phyloP scores from a whole-genome alignment of 2,113 vertebrate genomes.

The Serilophus lunatus region DNA sequence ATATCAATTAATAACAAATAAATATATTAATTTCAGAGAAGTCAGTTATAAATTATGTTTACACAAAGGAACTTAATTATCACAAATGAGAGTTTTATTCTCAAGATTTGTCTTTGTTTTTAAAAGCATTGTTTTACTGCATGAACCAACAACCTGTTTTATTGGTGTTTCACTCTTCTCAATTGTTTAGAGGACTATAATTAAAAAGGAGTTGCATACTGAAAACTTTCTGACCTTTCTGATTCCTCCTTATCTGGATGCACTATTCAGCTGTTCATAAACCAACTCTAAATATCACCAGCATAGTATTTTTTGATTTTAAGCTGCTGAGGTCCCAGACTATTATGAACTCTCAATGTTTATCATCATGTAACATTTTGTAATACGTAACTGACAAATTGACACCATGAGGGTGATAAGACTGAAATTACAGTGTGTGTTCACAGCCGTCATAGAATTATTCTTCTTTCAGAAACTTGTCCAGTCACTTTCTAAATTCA shows the following conservation, averaged over 20 bases:
- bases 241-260: neutral
- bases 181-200: neutral
- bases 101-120: neutral
- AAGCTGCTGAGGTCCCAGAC: neutral
- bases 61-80: neutral
- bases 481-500: neutral
- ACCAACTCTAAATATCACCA: neutral
- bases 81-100: neutral
- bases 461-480: neutral
- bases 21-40: neutral
- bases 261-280: neutral
- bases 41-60: neutral
- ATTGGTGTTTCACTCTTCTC: neutral
- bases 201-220: neutral
- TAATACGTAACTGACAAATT: neutral
- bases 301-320: neutral
- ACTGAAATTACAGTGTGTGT: neutral
- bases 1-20: neutral
- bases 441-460: neutral
- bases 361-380: neutral
- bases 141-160: neutral
- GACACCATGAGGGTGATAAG: neutral
- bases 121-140: neutral
- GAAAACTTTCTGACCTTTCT: neutral
- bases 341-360: neutral